Conservation (phyloP, 2,113 vertebrate genomes). For the Gopherus flavomarginatus region DNA sequence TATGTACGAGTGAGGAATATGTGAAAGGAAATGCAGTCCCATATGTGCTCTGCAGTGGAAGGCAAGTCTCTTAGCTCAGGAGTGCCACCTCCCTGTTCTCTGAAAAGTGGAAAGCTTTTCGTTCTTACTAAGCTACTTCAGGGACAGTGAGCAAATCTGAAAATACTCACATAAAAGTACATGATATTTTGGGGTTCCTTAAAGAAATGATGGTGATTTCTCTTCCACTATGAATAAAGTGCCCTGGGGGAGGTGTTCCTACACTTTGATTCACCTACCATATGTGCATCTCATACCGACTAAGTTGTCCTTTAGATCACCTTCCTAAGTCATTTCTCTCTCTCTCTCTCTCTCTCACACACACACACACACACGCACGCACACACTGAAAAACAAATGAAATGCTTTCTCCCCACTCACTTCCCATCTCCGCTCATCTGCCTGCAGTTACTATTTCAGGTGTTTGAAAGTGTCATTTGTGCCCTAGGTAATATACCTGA, state of each 20-base stretch:
- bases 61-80: slow-evolving; percentile 56
- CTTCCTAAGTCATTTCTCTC: background rate
- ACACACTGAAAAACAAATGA: slow-evolving; percentile 26
- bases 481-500: background rate
- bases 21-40: background rate
- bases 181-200: background rate
- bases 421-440: background rate
- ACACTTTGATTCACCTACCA: slow-evolving; percentile 12
- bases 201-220: background rate
- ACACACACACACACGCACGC: background rate
- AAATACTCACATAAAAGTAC: background rate
- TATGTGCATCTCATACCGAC: background rate
- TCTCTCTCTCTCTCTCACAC: no score
- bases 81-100: slow-evolving; percentile 73
- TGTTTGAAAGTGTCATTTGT: background rate
- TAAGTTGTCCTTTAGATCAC: slow-evolving; percentile 35
- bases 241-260: background rate
- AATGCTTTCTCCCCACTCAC: slow-evolving; percentile 9
- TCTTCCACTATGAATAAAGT: background rate
- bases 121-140: background rate
- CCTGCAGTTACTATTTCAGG: slow-evolving; percentile 6
- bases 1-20: background rate
- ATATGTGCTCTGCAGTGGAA: background rate
- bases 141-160: background rate
- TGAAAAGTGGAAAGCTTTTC: background rate